These are phyloP conservation scores for Epinotia bilunana DNA, from an alignment of 2,888 invertebrate genomes.

Conservation along the genomic window DNA sequence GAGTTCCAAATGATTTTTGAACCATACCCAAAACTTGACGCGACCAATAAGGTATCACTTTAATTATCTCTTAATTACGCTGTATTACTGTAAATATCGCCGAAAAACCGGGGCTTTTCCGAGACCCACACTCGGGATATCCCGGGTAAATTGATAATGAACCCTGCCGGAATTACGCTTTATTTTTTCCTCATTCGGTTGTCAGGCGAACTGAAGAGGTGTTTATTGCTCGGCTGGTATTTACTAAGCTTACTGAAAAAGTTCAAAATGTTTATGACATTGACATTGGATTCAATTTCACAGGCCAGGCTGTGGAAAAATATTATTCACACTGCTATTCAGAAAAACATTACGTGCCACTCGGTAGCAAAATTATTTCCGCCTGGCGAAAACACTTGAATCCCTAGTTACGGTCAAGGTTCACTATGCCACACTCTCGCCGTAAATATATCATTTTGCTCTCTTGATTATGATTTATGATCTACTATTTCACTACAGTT, in stretches of 20 bases:
- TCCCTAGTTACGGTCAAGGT: too few species aligned
- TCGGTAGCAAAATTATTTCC: too few species aligned
- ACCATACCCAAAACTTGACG: not conserved
- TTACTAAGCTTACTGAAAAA: not conserved
- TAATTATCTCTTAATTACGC: slow-evolving; percentile 9
- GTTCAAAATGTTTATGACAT: not conserved
- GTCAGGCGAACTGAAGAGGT: slow-evolving; percentile 6
- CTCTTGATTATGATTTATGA: too few species aligned
- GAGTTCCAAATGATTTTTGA: not conserved
- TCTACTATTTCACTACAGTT: too few species aligned
- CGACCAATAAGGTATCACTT: not conserved
- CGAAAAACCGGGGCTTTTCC: not conserved
- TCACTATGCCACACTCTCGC: too few species aligned
- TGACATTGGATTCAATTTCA: too few species aligned
- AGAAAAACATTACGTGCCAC: too few species aligned
- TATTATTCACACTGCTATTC: too few species aligned
- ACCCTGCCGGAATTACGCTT: slow-evolving; percentile 20
- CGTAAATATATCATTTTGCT: too few species aligned
- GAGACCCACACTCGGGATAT: not conserved
- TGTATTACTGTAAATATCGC: slow-evolving; percentile 3
- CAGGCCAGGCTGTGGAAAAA: too few species aligned
- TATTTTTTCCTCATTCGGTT: slow-evolving; percentile 29
- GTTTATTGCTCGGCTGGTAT: slow-evolving; percentile 17
- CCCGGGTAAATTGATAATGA: slow-evolving; percentile 32
- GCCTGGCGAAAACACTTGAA: too few species aligned